Percentiles rank a stretch among this genome's conserved stretches.
Evolutionary conservation across 2,797 vertebrate species (phyloP).

Genomic region (Varecia variegata): DNA sequence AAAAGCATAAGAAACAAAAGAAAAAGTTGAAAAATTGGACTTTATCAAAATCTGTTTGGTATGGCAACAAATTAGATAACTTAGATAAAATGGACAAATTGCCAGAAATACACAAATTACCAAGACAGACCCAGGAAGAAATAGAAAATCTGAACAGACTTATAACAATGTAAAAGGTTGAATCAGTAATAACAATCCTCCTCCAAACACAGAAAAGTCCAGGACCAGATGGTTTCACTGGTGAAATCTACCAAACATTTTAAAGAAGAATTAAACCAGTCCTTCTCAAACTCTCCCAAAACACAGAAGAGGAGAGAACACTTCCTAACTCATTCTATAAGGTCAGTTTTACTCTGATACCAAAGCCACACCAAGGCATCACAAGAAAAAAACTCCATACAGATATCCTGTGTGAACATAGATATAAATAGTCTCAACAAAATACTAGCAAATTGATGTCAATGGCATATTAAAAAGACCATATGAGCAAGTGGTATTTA

Average conservation of each 20-base stretch:
- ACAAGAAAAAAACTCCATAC: neutral
- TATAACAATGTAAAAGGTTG: neutral
- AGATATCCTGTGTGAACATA: neutral
- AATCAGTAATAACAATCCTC: neutral
- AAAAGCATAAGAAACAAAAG: neutral
- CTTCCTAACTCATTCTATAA: neutral
- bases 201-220: neutral
- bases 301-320: neutral
- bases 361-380: neutral
- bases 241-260: neutral
- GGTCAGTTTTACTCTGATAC: neutral
- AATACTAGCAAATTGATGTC: neutral
- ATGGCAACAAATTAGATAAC: neutral
- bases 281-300: neutral
- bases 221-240: neutral
- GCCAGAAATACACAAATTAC: neutral
- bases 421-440: neutral
- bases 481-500: neutral
- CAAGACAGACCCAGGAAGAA: slow-evolving; percentile 14
- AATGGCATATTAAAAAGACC: neutral
- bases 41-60: neutral
- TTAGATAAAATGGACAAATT: neutral
- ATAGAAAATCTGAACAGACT: neutral
- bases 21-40: neutral
- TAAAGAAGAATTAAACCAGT: neutral